These are phyloP conservation scores for Pogonognathellus flavescens DNA, from an alignment of 1,140 invertebrate genomes.

Conservation along the genomic window DNA sequence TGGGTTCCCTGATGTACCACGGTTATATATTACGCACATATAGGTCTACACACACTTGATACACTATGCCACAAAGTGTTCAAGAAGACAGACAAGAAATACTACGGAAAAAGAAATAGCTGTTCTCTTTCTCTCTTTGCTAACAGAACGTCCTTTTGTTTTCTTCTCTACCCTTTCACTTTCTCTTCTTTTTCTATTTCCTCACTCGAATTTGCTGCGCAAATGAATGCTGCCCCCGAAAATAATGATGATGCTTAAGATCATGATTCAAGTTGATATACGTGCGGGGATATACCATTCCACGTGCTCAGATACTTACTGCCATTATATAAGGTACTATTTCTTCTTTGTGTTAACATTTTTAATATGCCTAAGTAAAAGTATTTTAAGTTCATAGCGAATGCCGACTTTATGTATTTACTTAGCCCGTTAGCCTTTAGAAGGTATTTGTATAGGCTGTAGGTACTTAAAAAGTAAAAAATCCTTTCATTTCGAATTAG, in stretches of 20 bases:
- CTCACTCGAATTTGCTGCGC: neutral
- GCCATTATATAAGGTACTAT: too few species aligned
- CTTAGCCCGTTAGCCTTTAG: too few species aligned
- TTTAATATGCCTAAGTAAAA: too few species aligned
- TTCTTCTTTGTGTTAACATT: too few species aligned
- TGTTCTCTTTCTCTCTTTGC: neutral
- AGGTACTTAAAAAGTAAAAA: too few species aligned
- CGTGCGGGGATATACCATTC: too few species aligned
- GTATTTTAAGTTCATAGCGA: too few species aligned
- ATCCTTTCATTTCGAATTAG: too few species aligned
- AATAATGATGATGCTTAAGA: conserved; percentile 24
- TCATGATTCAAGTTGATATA: neutral
- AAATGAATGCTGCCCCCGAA: conserved; percentile 24
- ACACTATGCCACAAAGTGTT: neutral
- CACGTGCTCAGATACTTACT: too few species aligned
- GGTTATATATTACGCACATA: neutral
- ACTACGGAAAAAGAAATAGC: conserved; percentile 10
- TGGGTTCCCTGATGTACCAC: conserved; percentile 8
- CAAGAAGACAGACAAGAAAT: conserved; percentile 16
- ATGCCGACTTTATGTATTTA: too few species aligned
- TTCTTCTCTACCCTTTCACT: conserved; percentile 9
- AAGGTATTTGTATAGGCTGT: too few species aligned
- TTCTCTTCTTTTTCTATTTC: conserved; percentile 12
- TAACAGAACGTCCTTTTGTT: conserved; percentile 5
- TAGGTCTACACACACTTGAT: neutral